Percentiles rank a stretch among this genome's conserved stretches.
Evolutionary conservation across 2,113 vertebrate species (phyloP).

Genomic region (Sorex fumeus): DNA sequence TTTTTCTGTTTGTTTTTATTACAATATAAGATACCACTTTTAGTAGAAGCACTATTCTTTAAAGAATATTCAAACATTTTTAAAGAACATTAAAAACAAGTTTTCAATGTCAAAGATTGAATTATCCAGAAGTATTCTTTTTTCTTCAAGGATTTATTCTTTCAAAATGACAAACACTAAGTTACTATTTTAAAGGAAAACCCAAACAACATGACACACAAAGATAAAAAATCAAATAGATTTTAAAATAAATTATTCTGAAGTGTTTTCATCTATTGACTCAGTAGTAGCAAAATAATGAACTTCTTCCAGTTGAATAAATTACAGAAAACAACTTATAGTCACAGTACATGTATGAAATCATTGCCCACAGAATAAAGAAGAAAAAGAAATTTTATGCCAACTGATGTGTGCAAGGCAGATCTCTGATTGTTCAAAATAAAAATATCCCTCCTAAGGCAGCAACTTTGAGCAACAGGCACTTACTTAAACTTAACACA

Average conservation of each 20-base stretch:
- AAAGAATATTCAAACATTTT: neutral
- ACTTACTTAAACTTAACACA: too few relatives aligned
- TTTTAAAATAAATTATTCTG: constrained; percentile 69
- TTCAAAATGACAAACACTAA: constrained; percentile 64
- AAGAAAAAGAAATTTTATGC: constrained; percentile 33
- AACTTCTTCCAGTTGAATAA: constrained; percentile 69
- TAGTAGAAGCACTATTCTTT: constrained; percentile 6
- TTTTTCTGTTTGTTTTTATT: neutral
- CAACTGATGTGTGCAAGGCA: too few relatives aligned
- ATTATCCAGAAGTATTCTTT: constrained; percentile 11
- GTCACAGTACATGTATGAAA: constrained; percentile 65
- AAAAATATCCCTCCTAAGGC: too few relatives aligned
- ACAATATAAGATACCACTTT: neutral
- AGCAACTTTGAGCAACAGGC: too few relatives aligned
- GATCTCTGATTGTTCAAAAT: too few relatives aligned
- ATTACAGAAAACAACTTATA: constrained; percentile 70
- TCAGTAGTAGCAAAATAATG: constrained; percentile 72
- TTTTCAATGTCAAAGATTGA: constrained; percentile 60
- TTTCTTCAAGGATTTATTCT: constrained; percentile 42
- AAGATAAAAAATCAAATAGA: neutral
- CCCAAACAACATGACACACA: constrained; percentile 40
- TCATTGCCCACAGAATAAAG: neutral
- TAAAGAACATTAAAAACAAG: constrained; percentile 11
- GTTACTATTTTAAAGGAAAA: constrained; percentile 63
- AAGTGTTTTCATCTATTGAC: constrained; percentile 71